Evolutionary conservation across 2,888 invertebrate species (phyloP).

Genomic region (Coenonympha arcania): DNA sequence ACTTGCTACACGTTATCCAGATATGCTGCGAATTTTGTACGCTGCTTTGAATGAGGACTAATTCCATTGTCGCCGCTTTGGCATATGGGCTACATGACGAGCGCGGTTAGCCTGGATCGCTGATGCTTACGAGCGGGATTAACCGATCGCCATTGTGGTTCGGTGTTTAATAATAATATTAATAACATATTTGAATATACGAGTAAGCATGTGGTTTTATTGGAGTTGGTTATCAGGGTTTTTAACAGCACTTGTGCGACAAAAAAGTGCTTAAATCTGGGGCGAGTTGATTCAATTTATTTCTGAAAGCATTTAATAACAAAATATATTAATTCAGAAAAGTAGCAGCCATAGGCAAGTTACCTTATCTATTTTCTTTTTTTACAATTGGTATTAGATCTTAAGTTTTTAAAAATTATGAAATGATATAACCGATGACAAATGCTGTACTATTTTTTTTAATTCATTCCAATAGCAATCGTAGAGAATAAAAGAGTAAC

Average conservation of each 20-base stretch:
- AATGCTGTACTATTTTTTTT: no score
- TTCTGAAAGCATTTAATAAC: no score
- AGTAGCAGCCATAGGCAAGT: no score
- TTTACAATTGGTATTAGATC: no score
- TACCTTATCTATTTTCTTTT: no score
- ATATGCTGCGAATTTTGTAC: conserved; percentile 61
- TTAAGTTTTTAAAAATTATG: no score
- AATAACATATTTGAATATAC: conserved; percentile 7
- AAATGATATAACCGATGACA: no score
- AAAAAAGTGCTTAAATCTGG: no score
- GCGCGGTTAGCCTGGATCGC: conserved; percentile 42
- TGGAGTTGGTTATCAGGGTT: background rate
- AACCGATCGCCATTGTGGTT: conserved; percentile 22
- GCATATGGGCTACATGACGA: conserved; percentile 66
- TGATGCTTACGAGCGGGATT: conserved; percentile 33
- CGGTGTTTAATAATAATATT: conserved; percentile 15
- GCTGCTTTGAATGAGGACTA: conserved; percentile 70
- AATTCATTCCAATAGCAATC: no score
- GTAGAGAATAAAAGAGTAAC: no score
- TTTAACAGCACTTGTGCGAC: background rate
- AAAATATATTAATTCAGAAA: no score
- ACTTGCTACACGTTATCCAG: conserved; percentile 67
- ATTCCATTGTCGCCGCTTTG: conserved; percentile 67
- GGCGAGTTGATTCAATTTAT: no score
- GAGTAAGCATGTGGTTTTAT: conserved; percentile 3